These are phyloP conservation scores for Xiphias gladius DNA, from an alignment of 2,113 vertebrate species.

Conservation along the genomic window DNA sequence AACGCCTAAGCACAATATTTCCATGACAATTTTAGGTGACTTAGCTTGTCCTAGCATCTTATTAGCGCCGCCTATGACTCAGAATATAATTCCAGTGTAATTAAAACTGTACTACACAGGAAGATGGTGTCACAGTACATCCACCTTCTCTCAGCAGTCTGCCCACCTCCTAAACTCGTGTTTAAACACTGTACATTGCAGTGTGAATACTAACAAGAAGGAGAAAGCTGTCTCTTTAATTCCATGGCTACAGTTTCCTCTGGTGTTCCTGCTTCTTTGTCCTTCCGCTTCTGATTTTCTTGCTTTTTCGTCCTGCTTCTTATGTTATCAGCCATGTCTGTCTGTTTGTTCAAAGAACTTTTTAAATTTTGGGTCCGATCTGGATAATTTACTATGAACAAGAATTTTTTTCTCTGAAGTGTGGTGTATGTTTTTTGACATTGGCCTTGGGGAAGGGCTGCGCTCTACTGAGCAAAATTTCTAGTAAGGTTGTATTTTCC, in stretches of 20 bases:
- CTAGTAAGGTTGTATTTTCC: too few species aligned
- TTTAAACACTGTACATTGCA: slow-evolving; percentile 37
- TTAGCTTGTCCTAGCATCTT: background rate
- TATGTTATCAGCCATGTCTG: too few species aligned
- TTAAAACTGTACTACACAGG: slow-evolving; percentile 35
- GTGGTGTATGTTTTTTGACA: too few species aligned
- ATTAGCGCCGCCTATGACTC: background rate
- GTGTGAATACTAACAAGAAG: slow-evolving; percentile 38
- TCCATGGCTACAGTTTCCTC: slow-evolving; percentile 3
- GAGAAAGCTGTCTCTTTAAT: slow-evolving; percentile 50
- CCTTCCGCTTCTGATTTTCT: too few species aligned
- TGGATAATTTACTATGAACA: too few species aligned
- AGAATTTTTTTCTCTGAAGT: too few species aligned
- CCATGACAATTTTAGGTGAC: background rate
- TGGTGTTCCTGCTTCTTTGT: slow-evolving; percentile 14
- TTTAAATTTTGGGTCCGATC: too few species aligned
- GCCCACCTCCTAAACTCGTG: slow-evolving; percentile 36
- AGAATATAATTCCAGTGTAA: slow-evolving; percentile 17
- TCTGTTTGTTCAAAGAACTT: too few species aligned
- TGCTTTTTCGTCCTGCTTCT: too few species aligned
- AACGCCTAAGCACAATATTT: background rate
- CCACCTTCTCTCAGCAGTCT: slow-evolving; percentile 14
- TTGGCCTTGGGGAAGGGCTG: too few species aligned
- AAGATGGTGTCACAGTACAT: slow-evolving; percentile 37
- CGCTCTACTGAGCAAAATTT: too few species aligned